These are phyloP conservation scores for Gambelia wislizenii DNA, from an alignment of 2,797 vertebrate genomes.

Conservation along the genomic window DNA sequence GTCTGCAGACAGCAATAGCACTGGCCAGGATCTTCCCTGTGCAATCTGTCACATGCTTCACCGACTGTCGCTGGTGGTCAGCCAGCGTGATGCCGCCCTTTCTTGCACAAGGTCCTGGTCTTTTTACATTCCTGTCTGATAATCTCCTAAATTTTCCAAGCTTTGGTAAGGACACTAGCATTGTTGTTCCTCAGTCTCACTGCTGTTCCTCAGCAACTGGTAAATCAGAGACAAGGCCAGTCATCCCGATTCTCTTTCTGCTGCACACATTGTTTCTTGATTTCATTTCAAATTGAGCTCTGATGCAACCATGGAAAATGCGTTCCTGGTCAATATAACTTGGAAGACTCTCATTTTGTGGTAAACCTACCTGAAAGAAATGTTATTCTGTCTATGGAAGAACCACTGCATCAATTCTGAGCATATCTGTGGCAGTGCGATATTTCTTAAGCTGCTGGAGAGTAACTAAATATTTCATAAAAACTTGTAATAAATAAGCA, in stretches of 20 bases:
- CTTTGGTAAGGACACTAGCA: neutral
- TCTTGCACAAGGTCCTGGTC: too few species aligned
- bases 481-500: slow-evolving; percentile 56
- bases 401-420: neutral
- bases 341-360: neutral
- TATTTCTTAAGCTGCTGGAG: slow-evolving; percentile 34
- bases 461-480: slow-evolving; percentile 64
- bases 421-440: neutral
- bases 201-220: neutral
- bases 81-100: too few species aligned
- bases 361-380: neutral
- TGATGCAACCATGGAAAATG: neutral
- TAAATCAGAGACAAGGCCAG: neutral
- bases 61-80: too few species aligned
- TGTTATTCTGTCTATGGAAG: neutral
- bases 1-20: too few species aligned
- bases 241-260: neutral
- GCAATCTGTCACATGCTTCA: too few species aligned
- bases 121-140: too few species aligned
- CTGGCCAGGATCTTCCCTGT: too few species aligned
- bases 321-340: neutral
- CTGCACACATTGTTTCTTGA: neutral
- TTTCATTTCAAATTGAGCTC: too few species aligned
- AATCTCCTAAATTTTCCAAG: neutral
- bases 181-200: neutral